Percentiles rank a stretch among this genome's conserved stretches.
phyloP scores from a whole-genome alignment of 1,140 invertebrate genomes.

The Pseudomyrmex concolor region DNA sequence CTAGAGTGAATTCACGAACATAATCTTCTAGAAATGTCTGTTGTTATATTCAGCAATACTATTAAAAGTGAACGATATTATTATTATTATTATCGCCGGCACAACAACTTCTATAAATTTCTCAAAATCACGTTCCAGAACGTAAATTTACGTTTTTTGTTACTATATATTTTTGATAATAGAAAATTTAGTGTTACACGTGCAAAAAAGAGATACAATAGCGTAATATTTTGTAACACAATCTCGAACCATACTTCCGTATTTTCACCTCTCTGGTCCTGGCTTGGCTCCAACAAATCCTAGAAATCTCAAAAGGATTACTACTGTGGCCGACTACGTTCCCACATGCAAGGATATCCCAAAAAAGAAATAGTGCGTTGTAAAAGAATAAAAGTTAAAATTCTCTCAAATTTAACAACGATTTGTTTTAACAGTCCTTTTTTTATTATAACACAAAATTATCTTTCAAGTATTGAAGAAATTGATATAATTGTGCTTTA shows the following conservation, averaged over 20 bases:
- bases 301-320: slow-evolving; percentile 57
- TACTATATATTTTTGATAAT: slow-evolving; percentile 22
- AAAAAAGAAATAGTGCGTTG: slow-evolving; percentile 26
- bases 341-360: slow-evolving; percentile 13
- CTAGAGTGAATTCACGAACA: slow-evolving; percentile 4
- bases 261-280: slow-evolving; percentile 44
- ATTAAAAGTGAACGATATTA: not conserved
- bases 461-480: no score
- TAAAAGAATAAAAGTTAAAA: not conserved
- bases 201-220: not conserved
- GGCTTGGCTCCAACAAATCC: slow-evolving; percentile 40
- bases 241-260: slow-evolving; percentile 26
- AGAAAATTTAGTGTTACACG: slow-evolving; percentile 8
- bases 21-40: not conserved
- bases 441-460: not conserved
- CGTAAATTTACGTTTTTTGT: slow-evolving; percentile 1
- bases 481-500: no score
- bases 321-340: slow-evolving; percentile 8
- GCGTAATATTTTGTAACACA: slow-evolving; percentile 40
- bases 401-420: not conserved
- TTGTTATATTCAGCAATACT: not conserved
- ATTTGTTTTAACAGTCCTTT: not conserved
- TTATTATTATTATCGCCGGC: not conserved
- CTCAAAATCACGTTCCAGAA: not conserved
- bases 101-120: not conserved